Percentiles rank a stretch among this genome's conserved stretches.
These are phyloP conservation scores for Megalonaias nervosa DNA, from an alignment of 1,140 invertebrate genomes.

Conservation along the genomic window DNA sequence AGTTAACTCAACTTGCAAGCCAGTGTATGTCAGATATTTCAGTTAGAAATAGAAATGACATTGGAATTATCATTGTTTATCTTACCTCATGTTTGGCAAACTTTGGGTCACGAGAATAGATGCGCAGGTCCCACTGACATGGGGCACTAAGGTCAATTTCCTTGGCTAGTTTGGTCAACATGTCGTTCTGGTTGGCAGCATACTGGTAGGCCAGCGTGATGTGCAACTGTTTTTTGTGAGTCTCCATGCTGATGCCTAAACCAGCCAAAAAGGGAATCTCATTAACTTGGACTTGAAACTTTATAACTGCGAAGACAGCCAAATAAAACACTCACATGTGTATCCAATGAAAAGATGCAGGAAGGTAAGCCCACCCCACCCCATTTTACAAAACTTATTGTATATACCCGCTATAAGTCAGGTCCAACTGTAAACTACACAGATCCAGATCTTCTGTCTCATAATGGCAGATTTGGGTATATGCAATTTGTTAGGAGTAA, in stretches of 20 bases:
- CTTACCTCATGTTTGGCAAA: slow-evolving; percentile 82
- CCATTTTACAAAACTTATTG: too few relatives aligned
- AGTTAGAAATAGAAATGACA: too few relatives aligned
- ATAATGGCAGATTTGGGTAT: too few relatives aligned
- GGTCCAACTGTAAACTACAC: too few relatives aligned
- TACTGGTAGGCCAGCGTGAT: slow-evolving; percentile 92
- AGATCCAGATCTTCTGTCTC: too few relatives aligned
- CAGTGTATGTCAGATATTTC: background rate
- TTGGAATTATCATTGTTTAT: background rate
- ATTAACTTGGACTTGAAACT: background rate
- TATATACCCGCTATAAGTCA: too few relatives aligned
- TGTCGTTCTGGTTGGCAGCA: slow-evolving; percentile 79
- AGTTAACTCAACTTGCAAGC: too few relatives aligned
- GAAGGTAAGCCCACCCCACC: too few relatives aligned
- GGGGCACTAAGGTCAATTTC: slow-evolving; percentile 77
- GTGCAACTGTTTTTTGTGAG: slow-evolving; percentile 87
- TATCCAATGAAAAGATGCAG: background rate
- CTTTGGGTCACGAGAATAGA: slow-evolving; percentile 87
- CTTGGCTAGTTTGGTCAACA: slow-evolving; percentile 82
- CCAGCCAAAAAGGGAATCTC: background rate
- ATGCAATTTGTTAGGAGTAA: too few relatives aligned
- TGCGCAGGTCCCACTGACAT: slow-evolving; percentile 86
- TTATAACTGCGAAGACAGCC: background rate
- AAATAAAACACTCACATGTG: background rate
- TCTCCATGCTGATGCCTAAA: slow-evolving; percentile 80